Evolutionary conservation across 2,888 invertebrate species (phyloP).

Genomic region (Drosophila recens): DNA sequence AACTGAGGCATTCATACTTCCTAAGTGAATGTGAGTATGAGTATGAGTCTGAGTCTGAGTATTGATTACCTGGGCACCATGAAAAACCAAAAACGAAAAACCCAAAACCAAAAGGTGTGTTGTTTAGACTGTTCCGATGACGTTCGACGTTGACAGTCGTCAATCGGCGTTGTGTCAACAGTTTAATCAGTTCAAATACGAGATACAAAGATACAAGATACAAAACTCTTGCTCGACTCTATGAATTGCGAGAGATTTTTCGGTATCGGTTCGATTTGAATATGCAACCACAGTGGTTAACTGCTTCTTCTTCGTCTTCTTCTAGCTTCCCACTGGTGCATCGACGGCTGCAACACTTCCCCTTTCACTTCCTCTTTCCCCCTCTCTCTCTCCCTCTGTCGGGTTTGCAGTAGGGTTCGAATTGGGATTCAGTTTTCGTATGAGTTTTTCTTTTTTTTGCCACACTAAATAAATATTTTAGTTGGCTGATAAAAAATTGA

Average conservation of each 20-base stretch:
- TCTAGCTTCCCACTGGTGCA: neutral
- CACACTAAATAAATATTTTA: constrained; percentile 64
- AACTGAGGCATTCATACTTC: constrained; percentile 1
- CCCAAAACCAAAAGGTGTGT: constrained; percentile 59
- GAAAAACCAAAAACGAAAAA: constrained; percentile 14
- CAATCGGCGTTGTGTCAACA: constrained; percentile 70
- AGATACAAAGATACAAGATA: constrained; percentile 56
- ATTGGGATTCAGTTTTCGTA: constrained; percentile 13
- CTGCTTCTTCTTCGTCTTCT: too few species aligned
- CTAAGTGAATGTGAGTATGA: neutral
- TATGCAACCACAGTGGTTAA: constrained; percentile 24
- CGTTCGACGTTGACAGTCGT: constrained; percentile 35
- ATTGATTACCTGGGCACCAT: constrained; percentile 63
- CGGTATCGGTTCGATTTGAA: constrained; percentile 58
- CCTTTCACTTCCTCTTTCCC: constrained; percentile 7
- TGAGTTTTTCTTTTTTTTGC: constrained; percentile 16
- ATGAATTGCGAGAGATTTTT: constrained; percentile 25
- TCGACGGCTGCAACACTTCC: constrained; percentile 33
- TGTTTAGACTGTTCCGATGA: constrained; percentile 18
- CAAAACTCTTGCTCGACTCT: constrained; percentile 5
- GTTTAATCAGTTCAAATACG: constrained; percentile 76
- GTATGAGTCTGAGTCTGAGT: constrained; percentile 28
- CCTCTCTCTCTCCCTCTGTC: constrained; percentile 3
- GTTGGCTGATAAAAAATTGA: constrained; percentile 52
- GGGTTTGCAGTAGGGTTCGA: constrained; percentile 14